Percentiles rank a stretch among this genome's conserved stretches.
These are phyloP conservation scores for Pocota personata DNA, from an alignment of 2,888 invertebrate genomes.

Conservation along the genomic window DNA sequence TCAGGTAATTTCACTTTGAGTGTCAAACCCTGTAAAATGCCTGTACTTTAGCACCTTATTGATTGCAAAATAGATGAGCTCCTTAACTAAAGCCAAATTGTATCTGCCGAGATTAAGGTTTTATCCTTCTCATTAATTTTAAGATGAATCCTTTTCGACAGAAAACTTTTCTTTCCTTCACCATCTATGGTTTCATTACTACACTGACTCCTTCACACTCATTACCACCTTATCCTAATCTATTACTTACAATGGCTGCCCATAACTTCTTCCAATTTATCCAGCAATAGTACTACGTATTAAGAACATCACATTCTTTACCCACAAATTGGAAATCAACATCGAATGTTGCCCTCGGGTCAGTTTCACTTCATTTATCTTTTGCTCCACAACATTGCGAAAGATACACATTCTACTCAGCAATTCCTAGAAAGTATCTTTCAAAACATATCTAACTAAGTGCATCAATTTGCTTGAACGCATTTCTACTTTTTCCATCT, in stretches of 20 bases:
- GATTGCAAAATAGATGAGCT: no score
- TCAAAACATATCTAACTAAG: not conserved
- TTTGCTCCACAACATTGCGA: not conserved
- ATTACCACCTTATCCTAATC: not conserved
- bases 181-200: not conserved
- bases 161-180: not conserved
- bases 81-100: no score
- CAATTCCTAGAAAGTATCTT: not conserved
- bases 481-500: not conserved
- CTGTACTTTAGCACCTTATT: no score
- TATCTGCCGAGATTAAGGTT: no score
- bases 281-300: not conserved
- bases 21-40: no score
- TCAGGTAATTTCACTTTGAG: no score
- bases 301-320: not conserved
- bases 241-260: not conserved
- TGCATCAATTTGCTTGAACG: slow-evolving; percentile 38
- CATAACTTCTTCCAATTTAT: not conserved
- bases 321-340: not conserved
- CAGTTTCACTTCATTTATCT: slow-evolving; percentile 25
- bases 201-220: not conserved
- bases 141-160: no score
- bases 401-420: not conserved
- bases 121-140: no score
- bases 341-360: slow-evolving; percentile 7